Percentiles rank a stretch among this genome's conserved stretches.
phyloP scores from a whole-genome alignment of 2,797 vertebrate species.

The Acanthiza pusilla region DNA sequence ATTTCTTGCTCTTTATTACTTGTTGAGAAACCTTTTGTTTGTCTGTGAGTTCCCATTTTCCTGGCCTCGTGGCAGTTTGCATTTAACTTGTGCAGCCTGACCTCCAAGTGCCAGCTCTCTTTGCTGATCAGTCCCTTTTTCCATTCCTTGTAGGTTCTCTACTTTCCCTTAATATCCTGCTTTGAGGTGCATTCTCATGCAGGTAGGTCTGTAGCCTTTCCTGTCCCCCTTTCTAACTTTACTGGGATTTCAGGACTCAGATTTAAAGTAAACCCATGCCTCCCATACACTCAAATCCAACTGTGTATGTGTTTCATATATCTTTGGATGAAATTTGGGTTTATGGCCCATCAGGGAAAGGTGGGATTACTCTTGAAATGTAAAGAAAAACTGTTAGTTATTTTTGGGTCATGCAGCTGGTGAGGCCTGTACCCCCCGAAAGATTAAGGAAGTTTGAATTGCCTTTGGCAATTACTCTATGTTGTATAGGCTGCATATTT shows the following conservation, averaged over 20 bases:
- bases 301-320: conserved; percentile 49
- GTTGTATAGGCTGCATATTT: conserved; percentile 16
- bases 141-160: conserved; percentile 62
- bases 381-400: conserved; percentile 9
- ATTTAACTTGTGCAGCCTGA: conserved; percentile 9
- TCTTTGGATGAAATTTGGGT: conserved; percentile 7
- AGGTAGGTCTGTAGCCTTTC: conserved; percentile 59
- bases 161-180: conserved; percentile 55
- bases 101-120: conserved; percentile 11
- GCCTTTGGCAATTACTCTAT: neutral
- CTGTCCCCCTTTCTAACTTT: conserved; percentile 4
- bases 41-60: conserved; percentile 19
- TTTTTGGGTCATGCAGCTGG: conserved; percentile 25
- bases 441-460: conserved; percentile 34
- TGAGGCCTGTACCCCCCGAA: neutral
- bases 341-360: conserved; percentile 7
- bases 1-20: conserved; percentile 23
- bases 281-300: neutral
- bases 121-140: conserved; percentile 55
- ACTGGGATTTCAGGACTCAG: neutral
- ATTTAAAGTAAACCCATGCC: conserved; percentile 18
- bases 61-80: conserved; percentile 25
- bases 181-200: conserved; percentile 63
- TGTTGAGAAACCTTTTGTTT: conserved; percentile 44
- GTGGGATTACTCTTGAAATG: conserved; percentile 26